phyloP scores from a whole-genome alignment of 2,113 vertebrate genomes.

The Sylvilagus bachmani region DNA sequence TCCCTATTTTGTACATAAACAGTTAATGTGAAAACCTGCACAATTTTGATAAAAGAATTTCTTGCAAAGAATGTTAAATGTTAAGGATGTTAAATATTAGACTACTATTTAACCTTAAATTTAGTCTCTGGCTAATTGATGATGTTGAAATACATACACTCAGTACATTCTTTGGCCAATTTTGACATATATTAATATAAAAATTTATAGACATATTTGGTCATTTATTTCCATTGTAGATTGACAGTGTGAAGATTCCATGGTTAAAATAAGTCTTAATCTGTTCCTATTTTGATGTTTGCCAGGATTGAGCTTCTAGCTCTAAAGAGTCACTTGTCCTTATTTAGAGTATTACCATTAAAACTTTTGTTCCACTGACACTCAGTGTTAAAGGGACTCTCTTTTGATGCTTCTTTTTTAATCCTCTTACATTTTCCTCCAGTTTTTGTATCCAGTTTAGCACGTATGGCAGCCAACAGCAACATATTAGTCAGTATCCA shows the following conservation, averaged over 20 bases:
- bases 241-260: not conserved
- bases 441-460: not conserved
- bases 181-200: not conserved
- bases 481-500: conserved; percentile 44
- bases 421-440: not conserved
- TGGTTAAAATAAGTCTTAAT: conserved; percentile 29
- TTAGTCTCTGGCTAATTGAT: not conserved
- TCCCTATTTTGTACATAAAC: not conserved
- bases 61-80: conserved; percentile 42
- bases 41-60: not conserved
- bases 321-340: conserved; percentile 16
- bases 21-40: not conserved
- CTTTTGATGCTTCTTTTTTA: conserved; percentile 24
- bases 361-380: conserved; percentile 35
- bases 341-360: conserved; percentile 42
- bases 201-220: not conserved
- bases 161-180: not conserved
- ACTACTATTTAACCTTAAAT: conserved; percentile 12
- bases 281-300: conserved; percentile 55
- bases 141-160: not conserved
- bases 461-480: not conserved
- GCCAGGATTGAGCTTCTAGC: not conserved
- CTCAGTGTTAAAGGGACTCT: not conserved
- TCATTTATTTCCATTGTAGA: not conserved
- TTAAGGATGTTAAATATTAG: not conserved